Evolutionary conservation across 1,140 invertebrate genomes (phyloP).

Genomic region (Trypoxylus dichotomus): DNA sequence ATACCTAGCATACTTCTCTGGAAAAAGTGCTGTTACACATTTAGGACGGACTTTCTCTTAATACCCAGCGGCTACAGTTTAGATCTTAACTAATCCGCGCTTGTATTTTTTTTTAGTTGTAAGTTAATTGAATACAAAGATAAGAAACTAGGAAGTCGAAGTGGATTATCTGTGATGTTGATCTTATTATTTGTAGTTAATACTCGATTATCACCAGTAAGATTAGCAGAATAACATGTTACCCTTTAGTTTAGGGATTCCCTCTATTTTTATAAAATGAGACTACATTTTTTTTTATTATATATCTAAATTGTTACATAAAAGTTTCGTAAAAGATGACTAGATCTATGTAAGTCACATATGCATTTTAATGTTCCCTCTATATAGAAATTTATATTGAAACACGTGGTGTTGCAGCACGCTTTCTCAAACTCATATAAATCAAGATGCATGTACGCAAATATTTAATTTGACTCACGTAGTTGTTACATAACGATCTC

Average conservation of each 20-base stretch:
- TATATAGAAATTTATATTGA: background rate
- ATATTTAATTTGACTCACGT: background rate
- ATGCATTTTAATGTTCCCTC: background rate
- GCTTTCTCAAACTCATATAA: background rate
- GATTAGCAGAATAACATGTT: too few relatives aligned
- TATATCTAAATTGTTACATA: background rate
- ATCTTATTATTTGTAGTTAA: too few relatives aligned
- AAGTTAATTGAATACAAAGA: background rate
- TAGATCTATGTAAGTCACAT: background rate
- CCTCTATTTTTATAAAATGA: too few relatives aligned
- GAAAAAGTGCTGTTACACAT: background rate
- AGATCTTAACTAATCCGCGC: background rate
- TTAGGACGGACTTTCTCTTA: background rate
- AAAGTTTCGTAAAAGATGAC: background rate
- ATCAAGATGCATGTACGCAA: background rate
- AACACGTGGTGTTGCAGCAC: too few relatives aligned
- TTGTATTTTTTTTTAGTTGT: background rate
- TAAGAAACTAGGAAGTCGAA: background rate
- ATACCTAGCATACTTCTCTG: background rate
- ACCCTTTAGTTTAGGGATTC: too few relatives aligned
- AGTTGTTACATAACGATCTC: background rate
- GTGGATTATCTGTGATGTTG: too few relatives aligned
- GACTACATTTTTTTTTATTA: background rate
- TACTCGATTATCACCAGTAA: too few relatives aligned
- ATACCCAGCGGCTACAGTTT: background rate